These are phyloP conservation scores for Phthorimaea operculella DNA, from an alignment of 1,140 invertebrate species.

Conservation along the genomic window DNA sequence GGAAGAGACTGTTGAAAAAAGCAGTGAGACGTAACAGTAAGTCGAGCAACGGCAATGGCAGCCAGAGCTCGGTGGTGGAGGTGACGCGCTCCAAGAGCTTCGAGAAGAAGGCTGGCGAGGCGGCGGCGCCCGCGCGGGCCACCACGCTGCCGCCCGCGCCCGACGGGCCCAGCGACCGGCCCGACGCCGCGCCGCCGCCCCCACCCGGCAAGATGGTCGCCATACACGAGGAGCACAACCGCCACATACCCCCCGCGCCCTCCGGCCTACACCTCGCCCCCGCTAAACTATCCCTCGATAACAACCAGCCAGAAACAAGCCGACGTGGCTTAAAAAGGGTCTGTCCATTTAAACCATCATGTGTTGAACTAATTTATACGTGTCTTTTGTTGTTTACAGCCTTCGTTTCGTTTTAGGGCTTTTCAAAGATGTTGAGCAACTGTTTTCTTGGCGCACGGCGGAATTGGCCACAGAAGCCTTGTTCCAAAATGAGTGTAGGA, in stretches of 20 bases:
- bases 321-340: conserved; percentile 58
- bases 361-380: no score
- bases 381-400: no score
- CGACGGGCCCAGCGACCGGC: conserved; percentile 34
- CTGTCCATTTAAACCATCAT: conserved; percentile 17
- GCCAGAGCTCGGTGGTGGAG: conserved; percentile 30
- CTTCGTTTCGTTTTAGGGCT: no score
- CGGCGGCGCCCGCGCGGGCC: conserved; percentile 39
- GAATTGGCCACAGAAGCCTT: no score
- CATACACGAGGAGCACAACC: conserved; percentile 35
- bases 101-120: conserved; percentile 33
- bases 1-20: conserved; percentile 55
- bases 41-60: conserved; percentile 41
- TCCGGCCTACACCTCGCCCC: conserved; percentile 1
- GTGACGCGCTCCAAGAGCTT: conserved; percentile 45
- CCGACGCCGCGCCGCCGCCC: conserved; percentile 14
- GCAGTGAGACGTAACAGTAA: conserved; percentile 48
- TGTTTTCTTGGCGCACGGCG: no score
- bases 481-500: no score
- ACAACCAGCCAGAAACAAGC: conserved; percentile 19
- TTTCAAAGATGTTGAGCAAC: no score
- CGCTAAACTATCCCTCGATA: conserved; percentile 7
- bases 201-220: conserved; percentile 34
- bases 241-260: not conserved
- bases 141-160: conserved; percentile 38